Percentiles rank a stretch among this genome's conserved stretches.
phyloP scores from a whole-genome alignment of 2,797 vertebrate genomes.

The Mastacembelus armatus region DNA sequence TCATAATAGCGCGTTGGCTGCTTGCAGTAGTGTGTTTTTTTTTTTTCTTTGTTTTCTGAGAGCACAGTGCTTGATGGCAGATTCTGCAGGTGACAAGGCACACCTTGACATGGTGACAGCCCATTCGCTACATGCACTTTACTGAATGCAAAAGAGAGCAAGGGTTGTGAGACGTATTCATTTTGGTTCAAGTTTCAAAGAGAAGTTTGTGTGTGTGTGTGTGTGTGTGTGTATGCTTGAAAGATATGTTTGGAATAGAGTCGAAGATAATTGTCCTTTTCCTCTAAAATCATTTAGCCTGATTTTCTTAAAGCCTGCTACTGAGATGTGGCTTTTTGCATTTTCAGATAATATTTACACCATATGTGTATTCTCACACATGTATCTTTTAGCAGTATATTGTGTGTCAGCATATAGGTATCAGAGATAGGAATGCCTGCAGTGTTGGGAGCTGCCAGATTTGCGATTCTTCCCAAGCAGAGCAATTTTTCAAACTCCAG shows the following conservation, averaged over 20 bases:
- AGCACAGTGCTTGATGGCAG: constrained; percentile 85
- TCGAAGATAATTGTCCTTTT: constrained; percentile 82
- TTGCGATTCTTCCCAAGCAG: constrained; percentile 88
- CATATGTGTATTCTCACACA: constrained; percentile 79
- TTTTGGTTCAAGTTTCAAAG: constrained; percentile 86
- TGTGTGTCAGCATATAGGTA: constrained; percentile 84
- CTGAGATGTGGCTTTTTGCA: constrained; percentile 86
- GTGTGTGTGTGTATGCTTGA: constrained; percentile 60
- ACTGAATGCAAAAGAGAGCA: constrained; percentile 80
- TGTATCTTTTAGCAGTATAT: constrained; percentile 80
- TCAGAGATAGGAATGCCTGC: constrained; percentile 92
- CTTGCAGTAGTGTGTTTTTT: constrained; percentile 74
- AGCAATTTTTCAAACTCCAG: constrained; percentile 93
- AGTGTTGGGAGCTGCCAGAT: constrained; percentile 91
- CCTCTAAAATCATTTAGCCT: constrained; percentile 80
- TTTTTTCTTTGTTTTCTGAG: constrained; percentile 57
- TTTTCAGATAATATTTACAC: constrained; percentile 85
- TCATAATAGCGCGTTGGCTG: constrained; percentile 83
- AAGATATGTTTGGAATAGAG: constrained; percentile 84
- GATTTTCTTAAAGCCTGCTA: constrained; percentile 85
- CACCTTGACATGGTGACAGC: constrained; percentile 80
- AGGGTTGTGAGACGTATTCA: constrained; percentile 75
- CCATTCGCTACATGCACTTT: constrained; percentile 84
- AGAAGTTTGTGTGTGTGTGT: constrained; percentile 68
- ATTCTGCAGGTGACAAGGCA: constrained; percentile 83